A percentile compares a stretch with the other conserved stretches of the same genome.
Conservation (phyloP, 2,888 invertebrate genomes). For the Dasypogon diadema region DNA sequence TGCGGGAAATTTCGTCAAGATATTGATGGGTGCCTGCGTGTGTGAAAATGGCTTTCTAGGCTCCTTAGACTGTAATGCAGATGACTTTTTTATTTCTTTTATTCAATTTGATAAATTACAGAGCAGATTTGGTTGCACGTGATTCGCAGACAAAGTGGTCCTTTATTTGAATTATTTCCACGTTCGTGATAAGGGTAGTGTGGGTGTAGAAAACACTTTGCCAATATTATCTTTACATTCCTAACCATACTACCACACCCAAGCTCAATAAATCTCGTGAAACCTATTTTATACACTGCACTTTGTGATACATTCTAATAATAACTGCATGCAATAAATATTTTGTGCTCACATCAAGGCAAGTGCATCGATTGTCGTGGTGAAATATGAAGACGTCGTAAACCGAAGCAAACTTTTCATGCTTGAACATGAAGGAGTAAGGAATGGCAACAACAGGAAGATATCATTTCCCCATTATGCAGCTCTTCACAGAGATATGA, state of each 20-base stretch:
- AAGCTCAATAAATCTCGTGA: neutral
- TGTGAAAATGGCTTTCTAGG: neutral
- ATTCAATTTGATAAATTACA: slow-evolving; percentile 25
- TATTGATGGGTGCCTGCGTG: neutral
- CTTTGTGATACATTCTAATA: neutral
- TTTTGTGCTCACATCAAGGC: slow-evolving; percentile 1
- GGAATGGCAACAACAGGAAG: neutral
- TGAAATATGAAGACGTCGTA: slow-evolving; percentile 34
- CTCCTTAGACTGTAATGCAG: no score
- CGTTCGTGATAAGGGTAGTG: neutral
- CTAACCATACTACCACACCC: no score
- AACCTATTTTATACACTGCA: neutral
- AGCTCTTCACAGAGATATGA: neutral
- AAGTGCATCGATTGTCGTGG: slow-evolving; percentile 24
- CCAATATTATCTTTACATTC: no score
- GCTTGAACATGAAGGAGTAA: slow-evolving; percentile 2
- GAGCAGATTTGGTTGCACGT: slow-evolving; percentile 2
- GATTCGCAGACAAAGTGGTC: slow-evolving; percentile 11
- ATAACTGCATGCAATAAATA: neutral
- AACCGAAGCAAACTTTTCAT: slow-evolving; percentile 3
- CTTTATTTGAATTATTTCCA: neutral
- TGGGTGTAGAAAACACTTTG: no score
- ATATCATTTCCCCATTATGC: neutral
- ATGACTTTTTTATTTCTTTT: slow-evolving; percentile 19
- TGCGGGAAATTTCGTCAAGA: slow-evolving; percentile 43